A percentile compares a stretch with the other conserved stretches of the same genome.
Conservation (phyloP, 2,113 vertebrate genomes). For the Spermophilus dauricus region DNA sequence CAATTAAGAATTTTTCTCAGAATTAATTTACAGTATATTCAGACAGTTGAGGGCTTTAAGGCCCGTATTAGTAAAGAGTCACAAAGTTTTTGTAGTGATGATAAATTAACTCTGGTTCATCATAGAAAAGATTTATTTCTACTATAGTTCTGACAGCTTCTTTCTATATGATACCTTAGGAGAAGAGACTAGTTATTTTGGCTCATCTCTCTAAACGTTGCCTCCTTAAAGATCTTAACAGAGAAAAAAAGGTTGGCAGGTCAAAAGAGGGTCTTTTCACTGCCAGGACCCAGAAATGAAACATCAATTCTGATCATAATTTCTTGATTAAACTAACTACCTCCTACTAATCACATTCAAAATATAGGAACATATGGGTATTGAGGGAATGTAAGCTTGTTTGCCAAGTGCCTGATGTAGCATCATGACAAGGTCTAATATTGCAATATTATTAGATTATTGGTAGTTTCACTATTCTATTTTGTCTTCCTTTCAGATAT, state of each 20-base stretch:
- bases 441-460: not conserved
- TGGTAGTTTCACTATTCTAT: not conserved
- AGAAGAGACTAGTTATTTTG: not conserved
- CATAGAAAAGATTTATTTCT: not conserved
- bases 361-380: not conserved
- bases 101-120: not conserved
- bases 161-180: not conserved
- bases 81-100: not conserved
- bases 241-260: not conserved
- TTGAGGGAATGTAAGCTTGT: not conserved
- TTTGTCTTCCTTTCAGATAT: not conserved
- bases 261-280: not conserved
- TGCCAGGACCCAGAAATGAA: not conserved
- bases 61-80: not conserved
- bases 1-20: not conserved
- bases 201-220: not conserved
- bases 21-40: not conserved
- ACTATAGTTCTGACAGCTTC: not conserved
- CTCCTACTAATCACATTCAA: not conserved
- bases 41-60: not conserved
- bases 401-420: not conserved
- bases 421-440: not conserved
- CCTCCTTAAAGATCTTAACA: not conserved
- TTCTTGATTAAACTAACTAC: slow-evolving; percentile 7
- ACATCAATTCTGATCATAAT: not conserved